Evolutionary conservation across 2,113 vertebrate species (phyloP).

Genomic region (Cephalopterus ornatus): DNA sequence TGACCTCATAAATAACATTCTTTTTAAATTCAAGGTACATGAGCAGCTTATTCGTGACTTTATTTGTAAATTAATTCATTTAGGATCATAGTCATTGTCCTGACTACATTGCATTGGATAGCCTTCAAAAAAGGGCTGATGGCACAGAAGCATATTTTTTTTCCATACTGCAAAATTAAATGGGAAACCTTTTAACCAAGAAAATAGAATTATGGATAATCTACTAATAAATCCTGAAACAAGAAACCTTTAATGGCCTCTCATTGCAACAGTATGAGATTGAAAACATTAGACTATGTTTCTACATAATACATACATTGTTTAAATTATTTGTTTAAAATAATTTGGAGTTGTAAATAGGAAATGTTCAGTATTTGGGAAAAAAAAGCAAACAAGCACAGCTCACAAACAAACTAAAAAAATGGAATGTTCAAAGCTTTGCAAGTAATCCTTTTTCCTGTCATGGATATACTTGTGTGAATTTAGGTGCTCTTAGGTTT

Average conservation of each 20-base stretch:
- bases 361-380: neutral
- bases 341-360: neutral
- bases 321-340: neutral
- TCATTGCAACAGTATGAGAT: neutral
- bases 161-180: neutral
- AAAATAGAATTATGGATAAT: neutral
- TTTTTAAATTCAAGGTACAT: neutral
- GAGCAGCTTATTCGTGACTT: neutral
- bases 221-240: neutral
- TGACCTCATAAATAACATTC: neutral
- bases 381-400: neutral
- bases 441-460: neutral
- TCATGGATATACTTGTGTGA: neutral
- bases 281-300: neutral
- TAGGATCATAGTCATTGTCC: neutral
- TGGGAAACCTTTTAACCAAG: neutral
- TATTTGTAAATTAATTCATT: neutral
- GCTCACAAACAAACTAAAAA: neutral
- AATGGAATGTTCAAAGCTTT: rapidly evolving
- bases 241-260: neutral
- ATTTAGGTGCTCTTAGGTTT: neutral
- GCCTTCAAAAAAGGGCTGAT: neutral
- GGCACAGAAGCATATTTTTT: neutral
- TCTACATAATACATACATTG: neutral
- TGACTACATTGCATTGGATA: neutral